A percentile compares a stretch with the other conserved stretches of the same genome.
phyloP scores from a whole-genome alignment of 2,888 invertebrate species.

The Ferrisia virgata region DNA sequence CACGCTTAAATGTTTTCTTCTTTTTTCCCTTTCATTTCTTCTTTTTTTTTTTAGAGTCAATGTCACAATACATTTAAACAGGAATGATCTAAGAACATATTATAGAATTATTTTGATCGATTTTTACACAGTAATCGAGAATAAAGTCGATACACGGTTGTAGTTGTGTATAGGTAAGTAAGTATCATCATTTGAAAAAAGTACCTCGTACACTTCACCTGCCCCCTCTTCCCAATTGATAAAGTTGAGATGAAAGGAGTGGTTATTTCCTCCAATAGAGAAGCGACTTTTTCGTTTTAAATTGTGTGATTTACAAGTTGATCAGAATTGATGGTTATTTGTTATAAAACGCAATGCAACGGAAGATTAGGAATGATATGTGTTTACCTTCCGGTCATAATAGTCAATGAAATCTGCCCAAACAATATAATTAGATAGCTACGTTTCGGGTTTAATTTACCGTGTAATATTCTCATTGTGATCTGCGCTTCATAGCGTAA shows the following conservation, averaged over 20 bases:
- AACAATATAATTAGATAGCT: constrained; percentile 38
- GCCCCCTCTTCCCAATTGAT: not conserved
- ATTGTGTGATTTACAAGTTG: constrained; percentile 23
- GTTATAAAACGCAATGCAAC: not conserved
- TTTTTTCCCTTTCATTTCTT: too few relatives aligned
- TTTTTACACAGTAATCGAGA: not conserved
- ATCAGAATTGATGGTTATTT: constrained; percentile 6
- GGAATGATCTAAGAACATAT: too few relatives aligned
- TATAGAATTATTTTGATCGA: not conserved
- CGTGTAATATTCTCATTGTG: constrained; percentile 38
- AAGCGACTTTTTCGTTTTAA: not conserved
- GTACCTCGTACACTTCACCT: not conserved
- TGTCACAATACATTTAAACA: too few relatives aligned
- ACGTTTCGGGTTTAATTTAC: constrained; percentile 39
- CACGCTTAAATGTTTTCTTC: too few relatives aligned
- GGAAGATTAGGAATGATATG: constrained; percentile 19
- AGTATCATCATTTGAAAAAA: not conserved
- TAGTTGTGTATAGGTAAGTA: too few relatives aligned
- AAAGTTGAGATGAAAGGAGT: constrained; percentile 14
- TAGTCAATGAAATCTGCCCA: constrained; percentile 30
- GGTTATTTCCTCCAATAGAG: constrained; percentile 20
- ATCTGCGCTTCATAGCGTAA: constrained; percentile 22
- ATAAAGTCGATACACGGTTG: too few relatives aligned
- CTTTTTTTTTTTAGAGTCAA: too few relatives aligned
- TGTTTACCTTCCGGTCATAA: constrained; percentile 26